These are phyloP conservation scores for Atrichornis clamosus DNA, from an alignment of 2,113 vertebrate genomes.

Conservation along the genomic window DNA sequence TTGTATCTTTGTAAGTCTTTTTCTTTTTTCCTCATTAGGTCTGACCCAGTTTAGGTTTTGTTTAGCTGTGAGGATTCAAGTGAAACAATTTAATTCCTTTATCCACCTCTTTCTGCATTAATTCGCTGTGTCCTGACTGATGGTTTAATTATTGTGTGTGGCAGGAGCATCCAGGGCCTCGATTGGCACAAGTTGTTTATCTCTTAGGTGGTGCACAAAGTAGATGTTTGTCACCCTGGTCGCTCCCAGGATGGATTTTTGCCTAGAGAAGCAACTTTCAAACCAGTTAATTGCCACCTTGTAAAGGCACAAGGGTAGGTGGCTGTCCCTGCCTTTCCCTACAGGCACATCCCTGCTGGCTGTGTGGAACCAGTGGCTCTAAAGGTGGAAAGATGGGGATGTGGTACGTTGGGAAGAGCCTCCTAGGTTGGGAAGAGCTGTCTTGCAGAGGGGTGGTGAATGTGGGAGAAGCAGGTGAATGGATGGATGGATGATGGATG, in stretches of 20 bases:
- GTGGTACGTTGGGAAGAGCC: neutral
- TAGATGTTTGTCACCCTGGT: neutral
- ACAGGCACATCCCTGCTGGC: neutral
- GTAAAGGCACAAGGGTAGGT: neutral
- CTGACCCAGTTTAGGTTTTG: neutral
- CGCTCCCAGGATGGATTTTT: neutral
- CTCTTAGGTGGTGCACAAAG: neutral
- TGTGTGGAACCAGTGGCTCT: neutral
- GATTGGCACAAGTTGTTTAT: neutral
- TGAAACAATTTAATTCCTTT: neutral
- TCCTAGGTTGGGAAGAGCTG: neutral
- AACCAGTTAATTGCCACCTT: neutral
- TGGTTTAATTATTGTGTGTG: neutral
- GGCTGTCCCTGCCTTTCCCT: neutral
- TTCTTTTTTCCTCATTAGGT: neutral
- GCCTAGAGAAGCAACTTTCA: slow-evolving; percentile 42
- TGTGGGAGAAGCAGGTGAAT: neutral
- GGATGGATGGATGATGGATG: neutral
- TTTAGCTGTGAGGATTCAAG: neutral
- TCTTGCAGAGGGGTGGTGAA: neutral
- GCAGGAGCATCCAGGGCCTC: neutral
- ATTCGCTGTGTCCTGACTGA: neutral
- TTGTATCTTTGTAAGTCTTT: neutral
- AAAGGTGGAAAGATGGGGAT: neutral
- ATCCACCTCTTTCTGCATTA: neutral